Evolutionary conservation across 2,888 invertebrate species (phyloP).

Genomic region (Dastarcus helophoroides): DNA sequence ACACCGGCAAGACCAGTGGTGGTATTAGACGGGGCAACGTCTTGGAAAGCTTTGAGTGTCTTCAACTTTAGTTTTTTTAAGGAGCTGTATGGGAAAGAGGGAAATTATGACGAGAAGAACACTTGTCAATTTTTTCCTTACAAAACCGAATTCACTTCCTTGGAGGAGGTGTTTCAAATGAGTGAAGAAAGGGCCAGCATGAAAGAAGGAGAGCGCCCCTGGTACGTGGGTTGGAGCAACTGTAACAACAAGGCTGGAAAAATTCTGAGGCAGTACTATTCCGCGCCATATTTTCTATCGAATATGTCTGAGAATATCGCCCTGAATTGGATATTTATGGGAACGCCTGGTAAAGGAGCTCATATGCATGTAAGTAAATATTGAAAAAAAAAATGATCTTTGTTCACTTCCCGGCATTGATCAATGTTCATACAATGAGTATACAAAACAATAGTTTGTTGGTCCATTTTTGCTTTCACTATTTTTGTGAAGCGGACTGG

Average conservation of each 20-base stretch:
- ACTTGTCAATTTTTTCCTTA: slow-evolving; percentile 93
- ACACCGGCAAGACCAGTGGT: slow-evolving; percentile 73
- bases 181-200: slow-evolving; percentile 54
- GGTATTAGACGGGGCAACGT: slow-evolving; percentile 65
- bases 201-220: slow-evolving; percentile 34
- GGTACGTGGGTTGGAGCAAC: slow-evolving; percentile 82
- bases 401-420: too few species aligned
- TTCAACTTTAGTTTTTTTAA: slow-evolving; percentile 71
- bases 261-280: slow-evolving; percentile 64
- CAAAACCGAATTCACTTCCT: slow-evolving; percentile 67
- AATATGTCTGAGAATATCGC: slow-evolving; percentile 74
- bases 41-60: slow-evolving; percentile 64
- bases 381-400: too few species aligned
- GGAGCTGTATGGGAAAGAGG: slow-evolving; percentile 53
- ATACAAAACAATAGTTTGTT: too few species aligned
- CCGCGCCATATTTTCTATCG: slow-evolving; percentile 82
- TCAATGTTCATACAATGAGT: too few species aligned
- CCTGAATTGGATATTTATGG: slow-evolving; percentile 96
- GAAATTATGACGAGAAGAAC: slow-evolving; percentile 23
- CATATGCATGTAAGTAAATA: slow-evolving; percentile 85
- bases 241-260: slow-evolving; percentile 77
- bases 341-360: slow-evolving; percentile 86
- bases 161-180: slow-evolving; percentile 78
- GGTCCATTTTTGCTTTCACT: too few species aligned
- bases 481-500: too few species aligned